These are phyloP conservation scores for Thaleichthys pacificus DNA, from an alignment of 2,797 vertebrate species.

Conservation along the genomic window DNA sequence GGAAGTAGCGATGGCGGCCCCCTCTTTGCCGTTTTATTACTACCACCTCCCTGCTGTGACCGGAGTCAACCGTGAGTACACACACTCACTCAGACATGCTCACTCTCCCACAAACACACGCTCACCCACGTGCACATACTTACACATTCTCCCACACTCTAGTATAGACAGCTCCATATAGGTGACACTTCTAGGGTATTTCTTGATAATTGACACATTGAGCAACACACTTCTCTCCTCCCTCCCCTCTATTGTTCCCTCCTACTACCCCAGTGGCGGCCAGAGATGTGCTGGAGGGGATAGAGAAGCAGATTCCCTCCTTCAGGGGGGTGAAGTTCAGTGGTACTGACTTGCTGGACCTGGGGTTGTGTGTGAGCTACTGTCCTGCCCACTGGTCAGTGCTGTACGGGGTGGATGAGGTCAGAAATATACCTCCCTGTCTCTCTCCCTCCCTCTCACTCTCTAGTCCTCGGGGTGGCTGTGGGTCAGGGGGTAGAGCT, in stretches of 20 bases:
- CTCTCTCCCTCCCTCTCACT: not conserved
- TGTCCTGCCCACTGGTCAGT: constrained; percentile 69
- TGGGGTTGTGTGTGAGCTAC: constrained; percentile 82
- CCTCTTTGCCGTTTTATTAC: constrained; percentile 88
- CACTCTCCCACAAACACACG: too few species aligned
- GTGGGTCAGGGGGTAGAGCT: not conserved
- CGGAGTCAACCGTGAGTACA: constrained; percentile 83
- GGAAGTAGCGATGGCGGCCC: constrained; percentile 82
- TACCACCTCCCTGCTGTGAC: constrained; percentile 90
- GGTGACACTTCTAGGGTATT: too few species aligned
- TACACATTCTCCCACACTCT: not conserved
- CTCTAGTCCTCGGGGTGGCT: not conserved
- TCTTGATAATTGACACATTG: too few species aligned
- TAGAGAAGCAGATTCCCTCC: constrained; percentile 82
- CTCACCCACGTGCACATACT: not conserved
- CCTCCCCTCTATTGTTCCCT: not conserved
- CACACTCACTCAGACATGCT: not conserved
- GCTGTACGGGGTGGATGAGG: constrained; percentile 93
- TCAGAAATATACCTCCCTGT: constrained; percentile 52
- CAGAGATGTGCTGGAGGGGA: constrained; percentile 82
- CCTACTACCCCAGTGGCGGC: constrained; percentile 73
- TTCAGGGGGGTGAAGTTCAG: constrained; percentile 92
- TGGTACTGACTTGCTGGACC: constrained; percentile 85
- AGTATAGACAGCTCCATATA: too few species aligned
- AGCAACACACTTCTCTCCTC: not conserved